A percentile compares a stretch with the other conserved stretches of the same genome.
Evolutionary conservation across 1,140 invertebrate genomes (phyloP).

Genomic region (Orchesella cincta): DNA sequence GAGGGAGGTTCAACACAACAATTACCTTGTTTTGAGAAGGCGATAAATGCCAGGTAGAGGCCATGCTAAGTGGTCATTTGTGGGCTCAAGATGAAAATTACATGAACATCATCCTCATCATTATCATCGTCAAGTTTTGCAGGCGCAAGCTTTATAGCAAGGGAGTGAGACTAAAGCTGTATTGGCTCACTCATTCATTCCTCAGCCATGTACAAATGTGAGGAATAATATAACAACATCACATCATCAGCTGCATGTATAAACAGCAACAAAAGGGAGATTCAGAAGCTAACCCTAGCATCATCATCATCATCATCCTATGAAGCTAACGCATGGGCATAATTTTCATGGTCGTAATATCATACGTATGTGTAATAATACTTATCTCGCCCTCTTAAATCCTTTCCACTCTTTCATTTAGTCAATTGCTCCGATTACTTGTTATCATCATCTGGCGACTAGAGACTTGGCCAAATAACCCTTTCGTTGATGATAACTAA

Average conservation of each 20-base stretch:
- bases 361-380: too few species aligned
- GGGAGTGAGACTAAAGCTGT: too few species aligned
- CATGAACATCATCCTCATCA: constrained; percentile 14
- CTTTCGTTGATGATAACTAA: too few species aligned
- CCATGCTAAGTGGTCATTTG: constrained; percentile 28
- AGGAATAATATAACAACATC: too few species aligned
- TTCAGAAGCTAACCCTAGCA: not conserved
- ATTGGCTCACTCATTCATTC: too few species aligned
- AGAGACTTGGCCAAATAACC: too few species aligned
- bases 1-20: constrained; percentile 17
- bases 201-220: too few species aligned
- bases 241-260: too few species aligned
- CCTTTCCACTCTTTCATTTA: not conserved
- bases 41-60: constrained; percentile 25
- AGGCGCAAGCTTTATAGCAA: not conserved
- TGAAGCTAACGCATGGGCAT: not conserved
- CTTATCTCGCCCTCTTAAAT: too few species aligned
- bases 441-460: too few species aligned
- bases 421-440: not conserved
- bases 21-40: constrained; percentile 26
- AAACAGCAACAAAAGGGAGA: not conserved
- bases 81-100: constrained; percentile 24
- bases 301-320: not conserved
- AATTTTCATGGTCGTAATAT: not conserved
- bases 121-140: constrained; percentile 20